Percentiles rank a stretch among this genome's conserved stretches.
These are phyloP conservation scores for Trachelus troglodyta DNA, from an alignment of 2,888 invertebrate genomes.

Conservation along the genomic window DNA sequence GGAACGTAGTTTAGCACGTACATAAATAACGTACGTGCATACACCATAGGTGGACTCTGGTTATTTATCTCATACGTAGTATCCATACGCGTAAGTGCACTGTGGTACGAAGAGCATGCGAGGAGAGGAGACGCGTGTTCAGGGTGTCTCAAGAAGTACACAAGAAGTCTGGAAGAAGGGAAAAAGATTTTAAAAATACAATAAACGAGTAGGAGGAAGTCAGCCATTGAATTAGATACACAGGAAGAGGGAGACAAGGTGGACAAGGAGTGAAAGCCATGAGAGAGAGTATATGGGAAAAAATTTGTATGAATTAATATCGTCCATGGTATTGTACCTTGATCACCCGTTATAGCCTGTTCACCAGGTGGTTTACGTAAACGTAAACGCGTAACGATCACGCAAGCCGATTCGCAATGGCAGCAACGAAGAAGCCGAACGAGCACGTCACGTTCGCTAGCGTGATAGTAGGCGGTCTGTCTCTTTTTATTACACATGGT, in stretches of 20 bases:
- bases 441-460: background rate
- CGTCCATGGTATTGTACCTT: background rate
- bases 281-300: background rate
- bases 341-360: background rate
- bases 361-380: background rate
- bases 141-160: background rate
- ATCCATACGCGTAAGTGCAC: slow-evolving; percentile 34
- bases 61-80: slow-evolving; percentile 7
- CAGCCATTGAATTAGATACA: background rate
- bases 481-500: background rate
- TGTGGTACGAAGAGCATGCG: slow-evolving; percentile 4
- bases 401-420: background rate
- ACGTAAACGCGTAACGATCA: background rate
- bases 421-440: background rate
- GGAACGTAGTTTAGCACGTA: background rate
- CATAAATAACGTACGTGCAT: background rate
- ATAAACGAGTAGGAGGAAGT: background rate
- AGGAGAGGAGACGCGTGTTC: background rate
- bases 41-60: background rate
- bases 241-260: background rate
- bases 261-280: background rate
- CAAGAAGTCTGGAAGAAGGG: background rate
- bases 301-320: background rate
- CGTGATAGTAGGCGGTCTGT: background rate
- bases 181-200: background rate